Base-by-base conservation (phyloP, 2,888 invertebrate species). In the Rapana venosa region DNA sequence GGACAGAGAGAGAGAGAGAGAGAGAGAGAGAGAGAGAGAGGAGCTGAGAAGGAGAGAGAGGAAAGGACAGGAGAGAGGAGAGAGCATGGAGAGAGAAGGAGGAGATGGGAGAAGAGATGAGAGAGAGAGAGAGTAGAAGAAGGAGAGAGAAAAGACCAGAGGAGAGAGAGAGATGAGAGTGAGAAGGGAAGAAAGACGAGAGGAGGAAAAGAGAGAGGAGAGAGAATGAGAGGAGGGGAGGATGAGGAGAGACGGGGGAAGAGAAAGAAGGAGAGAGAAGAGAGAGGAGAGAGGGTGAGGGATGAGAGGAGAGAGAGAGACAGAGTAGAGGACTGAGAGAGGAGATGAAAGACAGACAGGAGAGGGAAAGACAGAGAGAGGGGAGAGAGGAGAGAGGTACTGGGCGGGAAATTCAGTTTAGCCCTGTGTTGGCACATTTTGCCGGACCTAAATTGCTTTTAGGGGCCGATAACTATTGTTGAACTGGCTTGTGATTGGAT, bases 401-500 rank as follows among this genome's bases (percentile, higher is more conserved):
- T 2, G 81, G 79, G 26, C 36, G 47, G 81, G 87, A 89, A 92
- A 92, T 91, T 89, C 91, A 90, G 91, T 92, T n/a, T 91, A 92
- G 88, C 90, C 90, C 91, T 87, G 91, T n/a, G 92, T 90, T 91
- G 91, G 91, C 91, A 90, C 90, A 90, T 90, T 90, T 90, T 91
- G 90, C 88, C 86, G 20, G 89, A 79, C 87, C 90, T 91, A 91
- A n/a, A 92, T 92, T 92, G 91, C 91, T 91, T 91, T 91, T 90
- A 30, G 86, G 88, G 90, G 88, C 77, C 89, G 88, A 91, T 91
- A 91, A 92, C 91, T 90, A 88, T 88, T 92, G 92, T 91, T 92
- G 91, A 90, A 91, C 89, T 87, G 90, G 88, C 90, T n/a, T n/a
- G n/a, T 91, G 91, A 91, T 91, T 91, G 86, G 90, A 91, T 92